A percentile compares a stretch with the other conserved stretches of the same genome.
phyloP scores from a whole-genome alignment of 2,113 vertebrate genomes.

The Pangasianodon gigas region DNA sequence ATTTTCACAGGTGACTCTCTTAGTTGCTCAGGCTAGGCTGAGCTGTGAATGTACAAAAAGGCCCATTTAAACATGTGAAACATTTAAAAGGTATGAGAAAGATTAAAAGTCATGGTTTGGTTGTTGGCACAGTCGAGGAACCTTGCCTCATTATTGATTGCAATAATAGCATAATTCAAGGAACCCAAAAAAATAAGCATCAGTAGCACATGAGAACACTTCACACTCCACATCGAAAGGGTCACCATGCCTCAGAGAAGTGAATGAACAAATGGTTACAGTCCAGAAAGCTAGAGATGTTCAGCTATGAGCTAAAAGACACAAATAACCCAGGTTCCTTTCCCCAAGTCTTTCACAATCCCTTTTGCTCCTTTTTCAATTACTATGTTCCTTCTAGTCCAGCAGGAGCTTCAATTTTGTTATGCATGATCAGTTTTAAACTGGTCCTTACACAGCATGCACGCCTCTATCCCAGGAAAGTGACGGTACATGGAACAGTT shows the following conservation, averaged over 20 bases:
- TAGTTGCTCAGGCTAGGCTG: constrained; percentile 36
- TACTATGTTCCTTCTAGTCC: neutral
- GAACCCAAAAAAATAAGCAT: constrained; percentile 54
- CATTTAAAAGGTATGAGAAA: constrained; percentile 52
- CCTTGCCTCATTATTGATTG: constrained; percentile 31
- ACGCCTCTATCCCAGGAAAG: neutral
- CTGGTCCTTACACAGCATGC: constrained; percentile 36
- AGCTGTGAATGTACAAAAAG: constrained; percentile 54
- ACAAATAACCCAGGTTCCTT: constrained; percentile 10
- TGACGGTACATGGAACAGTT: constrained; percentile 12
- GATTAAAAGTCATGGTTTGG: constrained; percentile 57
- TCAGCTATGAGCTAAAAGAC: constrained; percentile 35
- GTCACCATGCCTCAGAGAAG: constrained; percentile 59
- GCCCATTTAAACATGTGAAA: constrained; percentile 43
- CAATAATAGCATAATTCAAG: constrained; percentile 50
- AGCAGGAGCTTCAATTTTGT: neutral
- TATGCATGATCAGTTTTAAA: neutral
- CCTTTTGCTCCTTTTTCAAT: constrained; percentile 18
- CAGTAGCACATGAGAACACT: constrained; percentile 52
- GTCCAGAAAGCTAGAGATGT: constrained; percentile 38
- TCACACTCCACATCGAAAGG: constrained; percentile 55
- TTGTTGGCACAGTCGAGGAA: constrained; percentile 65
- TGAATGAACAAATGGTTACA: constrained; percentile 32
- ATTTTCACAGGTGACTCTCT: constrained; percentile 48
- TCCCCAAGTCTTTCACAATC: constrained; percentile 15